These are phyloP conservation scores for Linurgus olivaceus DNA, from an alignment of 2,797 vertebrate genomes.

Conservation along the genomic window DNA sequence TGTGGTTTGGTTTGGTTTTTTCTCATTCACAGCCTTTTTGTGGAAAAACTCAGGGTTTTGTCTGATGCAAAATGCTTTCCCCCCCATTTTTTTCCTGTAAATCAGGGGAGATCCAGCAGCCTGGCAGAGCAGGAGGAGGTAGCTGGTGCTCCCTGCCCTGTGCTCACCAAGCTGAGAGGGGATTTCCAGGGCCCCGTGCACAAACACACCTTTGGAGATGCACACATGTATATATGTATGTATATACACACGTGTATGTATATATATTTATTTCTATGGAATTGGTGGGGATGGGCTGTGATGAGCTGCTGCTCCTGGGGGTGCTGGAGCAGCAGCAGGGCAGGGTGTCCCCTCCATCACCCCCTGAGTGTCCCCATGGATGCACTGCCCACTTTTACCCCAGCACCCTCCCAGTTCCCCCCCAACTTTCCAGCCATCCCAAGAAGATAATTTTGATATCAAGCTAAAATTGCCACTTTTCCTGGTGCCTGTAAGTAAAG, in stretches of 20 bases:
- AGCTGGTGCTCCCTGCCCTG: background rate
- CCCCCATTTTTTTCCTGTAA: background rate
- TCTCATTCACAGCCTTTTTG: background rate
- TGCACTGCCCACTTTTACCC: background rate
- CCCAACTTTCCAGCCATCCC: background rate
- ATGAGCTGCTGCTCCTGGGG: background rate
- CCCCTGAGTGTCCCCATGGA: background rate
- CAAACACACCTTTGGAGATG: background rate
- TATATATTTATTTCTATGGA: rapidly evolving
- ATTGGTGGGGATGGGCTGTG: background rate
- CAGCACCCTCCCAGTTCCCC: background rate
- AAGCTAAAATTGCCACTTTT: background rate
- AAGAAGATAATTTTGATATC: rapidly evolving
- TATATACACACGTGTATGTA: rapidly evolving
- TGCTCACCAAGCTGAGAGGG: background rate
- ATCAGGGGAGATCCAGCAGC: background rate
- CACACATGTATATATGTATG: rapidly evolving
- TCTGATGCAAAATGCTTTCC: rapidly evolving
- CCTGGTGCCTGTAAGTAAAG: background rate
- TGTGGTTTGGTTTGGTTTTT: background rate
- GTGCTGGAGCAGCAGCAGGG: background rate
- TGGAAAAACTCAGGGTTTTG: background rate
- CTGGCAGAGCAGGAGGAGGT: background rate
- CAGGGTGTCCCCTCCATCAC: background rate
- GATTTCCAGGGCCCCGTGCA: background rate